Conservation (phyloP, 1,140 invertebrate species). For the Drosophila nasuta region DNA sequence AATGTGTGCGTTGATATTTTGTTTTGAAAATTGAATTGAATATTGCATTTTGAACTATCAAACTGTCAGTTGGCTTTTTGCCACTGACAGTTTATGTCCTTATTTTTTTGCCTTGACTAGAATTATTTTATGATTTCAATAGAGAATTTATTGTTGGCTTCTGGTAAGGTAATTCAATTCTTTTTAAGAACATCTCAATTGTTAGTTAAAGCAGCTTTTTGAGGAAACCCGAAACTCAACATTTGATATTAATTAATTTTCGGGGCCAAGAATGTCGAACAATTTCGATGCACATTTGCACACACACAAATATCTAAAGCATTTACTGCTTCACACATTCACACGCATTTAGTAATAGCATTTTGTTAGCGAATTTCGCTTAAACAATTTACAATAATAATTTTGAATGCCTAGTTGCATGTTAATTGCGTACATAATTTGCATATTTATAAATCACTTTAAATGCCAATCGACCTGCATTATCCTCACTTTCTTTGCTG, state of each 20-base stretch:
- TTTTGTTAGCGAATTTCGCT: constrained; percentile 30
- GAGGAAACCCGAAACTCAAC: background rate
- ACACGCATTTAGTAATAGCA: constrained; percentile 11
- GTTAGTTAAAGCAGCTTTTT: too few relatives aligned
- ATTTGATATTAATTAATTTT: constrained; percentile 7
- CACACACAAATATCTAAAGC: constrained; percentile 2
- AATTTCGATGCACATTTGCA: constrained; percentile 1
- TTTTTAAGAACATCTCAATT: too few relatives aligned
- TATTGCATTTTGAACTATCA: background rate
- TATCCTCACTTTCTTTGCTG: constrained; percentile 29
- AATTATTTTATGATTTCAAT: too few relatives aligned
- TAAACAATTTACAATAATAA: constrained; percentile 38
- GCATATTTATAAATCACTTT: constrained; percentile 52
- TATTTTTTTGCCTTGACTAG: too few relatives aligned
- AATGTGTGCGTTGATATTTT: constrained; percentile 2
- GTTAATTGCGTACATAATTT: constrained; percentile 43
- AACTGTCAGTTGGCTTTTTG: too few relatives aligned
- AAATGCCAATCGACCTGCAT: constrained; percentile 19
- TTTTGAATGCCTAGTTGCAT: constrained; percentile 18
- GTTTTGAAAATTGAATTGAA: constrained; percentile 5
- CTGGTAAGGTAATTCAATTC: background rate
- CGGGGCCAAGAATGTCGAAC: background rate
- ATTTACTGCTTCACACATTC: constrained; percentile 9
- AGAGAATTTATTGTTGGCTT: background rate
- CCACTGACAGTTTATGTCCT: too few relatives aligned